A percentile compares a stretch with the other conserved stretches of the same genome.
These are phyloP conservation scores for Hydra vulgaris DNA, from an alignment of 30 jellyfish, hydroid and myxozoan species.

Conservation along the genomic window DNA sequence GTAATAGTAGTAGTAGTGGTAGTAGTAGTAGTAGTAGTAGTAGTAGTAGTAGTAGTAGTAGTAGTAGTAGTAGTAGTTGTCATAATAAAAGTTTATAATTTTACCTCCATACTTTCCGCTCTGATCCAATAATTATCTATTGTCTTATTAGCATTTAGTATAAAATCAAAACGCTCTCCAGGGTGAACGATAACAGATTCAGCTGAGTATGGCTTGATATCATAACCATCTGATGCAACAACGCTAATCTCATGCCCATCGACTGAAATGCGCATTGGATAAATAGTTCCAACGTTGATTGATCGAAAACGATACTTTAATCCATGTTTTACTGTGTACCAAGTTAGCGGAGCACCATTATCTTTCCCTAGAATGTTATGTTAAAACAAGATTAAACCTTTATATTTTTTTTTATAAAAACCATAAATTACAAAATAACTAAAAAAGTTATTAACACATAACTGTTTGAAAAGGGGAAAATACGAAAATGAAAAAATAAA, in stretches of 20 bases:
- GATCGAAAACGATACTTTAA: slow-evolving; percentile 74
- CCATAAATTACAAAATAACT: too few species aligned
- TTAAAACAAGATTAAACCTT: neutral
- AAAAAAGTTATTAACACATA: too few species aligned
- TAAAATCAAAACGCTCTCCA: slow-evolving; percentile 84
- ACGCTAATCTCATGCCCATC: slow-evolving; percentile 63
- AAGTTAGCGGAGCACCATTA: slow-evolving; percentile 52
- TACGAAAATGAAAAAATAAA: too few species aligned
- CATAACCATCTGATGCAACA: slow-evolving; percentile 75
- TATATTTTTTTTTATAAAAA: too few species aligned
- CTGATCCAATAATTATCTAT: slow-evolving; percentile 85
- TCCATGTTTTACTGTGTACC: slow-evolving; percentile 59
- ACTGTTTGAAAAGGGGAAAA: too few species aligned
- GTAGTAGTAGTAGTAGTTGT: too few species aligned
- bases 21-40: too few species aligned
- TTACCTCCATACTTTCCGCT: slow-evolving; percentile 76
- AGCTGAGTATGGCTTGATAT: slow-evolving; percentile 38
- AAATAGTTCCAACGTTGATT: slow-evolving; percentile 65
- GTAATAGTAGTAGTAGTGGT: too few species aligned
- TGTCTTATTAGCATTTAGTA: slow-evolving; percentile 57
- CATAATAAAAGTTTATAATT: too few species aligned
- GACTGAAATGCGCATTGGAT: slow-evolving; percentile 75
- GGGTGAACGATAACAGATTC: slow-evolving; percentile 71
- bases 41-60: too few species aligned
- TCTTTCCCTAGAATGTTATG: slow-evolving; percentile 28